These are phyloP conservation scores for Sterna hirundo DNA, from an alignment of 2,113 vertebrate species.

Conservation along the genomic window DNA sequence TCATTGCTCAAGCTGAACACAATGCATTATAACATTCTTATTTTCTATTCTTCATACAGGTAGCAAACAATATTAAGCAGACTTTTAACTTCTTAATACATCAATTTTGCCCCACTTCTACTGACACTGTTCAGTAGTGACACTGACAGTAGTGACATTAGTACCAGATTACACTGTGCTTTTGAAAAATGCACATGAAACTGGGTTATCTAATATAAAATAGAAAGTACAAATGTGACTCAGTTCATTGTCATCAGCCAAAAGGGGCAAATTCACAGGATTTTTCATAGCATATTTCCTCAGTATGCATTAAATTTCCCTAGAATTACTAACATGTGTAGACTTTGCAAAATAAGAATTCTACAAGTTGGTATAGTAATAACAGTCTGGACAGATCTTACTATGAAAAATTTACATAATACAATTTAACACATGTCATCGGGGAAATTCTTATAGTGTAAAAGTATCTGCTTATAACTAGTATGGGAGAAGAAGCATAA, in stretches of 20 bases:
- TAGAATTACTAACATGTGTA: not conserved
- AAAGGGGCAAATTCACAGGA: not conserved
- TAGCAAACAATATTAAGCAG: not conserved
- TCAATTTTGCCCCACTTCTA: not conserved
- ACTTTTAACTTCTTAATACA: not conserved
- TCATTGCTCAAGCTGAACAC: not conserved
- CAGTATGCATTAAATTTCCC: not conserved
- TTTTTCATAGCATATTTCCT: not conserved
- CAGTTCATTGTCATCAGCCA: not conserved
- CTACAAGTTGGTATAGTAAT: not conserved
- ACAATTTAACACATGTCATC: not conserved
- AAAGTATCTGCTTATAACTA: not conserved
- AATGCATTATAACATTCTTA: not conserved
- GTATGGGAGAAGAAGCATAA: not conserved
- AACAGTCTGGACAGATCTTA: not conserved
- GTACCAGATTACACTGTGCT: not conserved
- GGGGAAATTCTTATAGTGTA: not conserved
- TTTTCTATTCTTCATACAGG: not conserved
- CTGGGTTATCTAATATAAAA: not conserved
- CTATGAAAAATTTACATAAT: not conserved
- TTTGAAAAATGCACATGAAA: not conserved
- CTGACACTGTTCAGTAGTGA: accelerated
- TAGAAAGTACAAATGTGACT: not conserved
- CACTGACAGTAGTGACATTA: not conserved
- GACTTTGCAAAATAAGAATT: not conserved